phyloP scores from a whole-genome alignment of 1,140 invertebrate genomes.

The Uloborus diversus region DNA sequence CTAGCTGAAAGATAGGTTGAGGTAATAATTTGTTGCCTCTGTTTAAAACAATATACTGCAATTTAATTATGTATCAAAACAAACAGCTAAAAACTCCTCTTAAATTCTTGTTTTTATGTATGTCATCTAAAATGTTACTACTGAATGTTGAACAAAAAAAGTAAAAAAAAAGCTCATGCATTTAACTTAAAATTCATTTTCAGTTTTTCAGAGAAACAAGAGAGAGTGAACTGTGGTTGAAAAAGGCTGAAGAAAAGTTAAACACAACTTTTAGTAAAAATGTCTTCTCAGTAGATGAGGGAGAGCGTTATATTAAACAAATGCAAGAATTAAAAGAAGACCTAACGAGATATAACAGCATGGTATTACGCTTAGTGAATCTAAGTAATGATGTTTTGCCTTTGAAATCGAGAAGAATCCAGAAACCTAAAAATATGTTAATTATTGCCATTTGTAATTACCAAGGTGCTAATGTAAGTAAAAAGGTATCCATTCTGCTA shows the following conservation, averaged over 20 bases:
- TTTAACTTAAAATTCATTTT: too few species aligned
- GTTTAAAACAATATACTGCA: too few species aligned
- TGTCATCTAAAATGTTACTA: too few species aligned
- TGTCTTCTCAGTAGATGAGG: constrained; percentile 92
- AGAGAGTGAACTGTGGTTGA: constrained; percentile 90
- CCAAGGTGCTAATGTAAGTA: constrained; percentile 67
- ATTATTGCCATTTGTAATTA: constrained; percentile 93
- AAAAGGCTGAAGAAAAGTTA: constrained; percentile 87
- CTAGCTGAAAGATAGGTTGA: too few species aligned
- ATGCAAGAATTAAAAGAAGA: constrained; percentile 93
- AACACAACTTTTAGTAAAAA: constrained; percentile 92
- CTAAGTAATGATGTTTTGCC: constrained; percentile 85
- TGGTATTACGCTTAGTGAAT: constrained; percentile 80
- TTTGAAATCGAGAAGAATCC: constrained; percentile 85
- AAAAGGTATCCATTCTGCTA: too few species aligned
- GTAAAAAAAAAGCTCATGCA: too few species aligned
- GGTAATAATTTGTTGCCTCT: too few species aligned
- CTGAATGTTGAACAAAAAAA: too few species aligned
- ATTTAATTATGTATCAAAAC: too few species aligned
- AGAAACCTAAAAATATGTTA: constrained; percentile 80
- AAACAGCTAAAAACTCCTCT: too few species aligned
- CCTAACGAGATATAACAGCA: constrained; percentile 84
- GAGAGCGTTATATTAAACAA: constrained; percentile 89
- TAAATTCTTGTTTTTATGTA: too few species aligned
- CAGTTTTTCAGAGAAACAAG: constrained; percentile 89